Evolutionary conservation across 1,140 invertebrate species (phyloP), one percentile per base, ranked within the genome.

Genomic region (Pseudomyrmex concolor): DNA sequence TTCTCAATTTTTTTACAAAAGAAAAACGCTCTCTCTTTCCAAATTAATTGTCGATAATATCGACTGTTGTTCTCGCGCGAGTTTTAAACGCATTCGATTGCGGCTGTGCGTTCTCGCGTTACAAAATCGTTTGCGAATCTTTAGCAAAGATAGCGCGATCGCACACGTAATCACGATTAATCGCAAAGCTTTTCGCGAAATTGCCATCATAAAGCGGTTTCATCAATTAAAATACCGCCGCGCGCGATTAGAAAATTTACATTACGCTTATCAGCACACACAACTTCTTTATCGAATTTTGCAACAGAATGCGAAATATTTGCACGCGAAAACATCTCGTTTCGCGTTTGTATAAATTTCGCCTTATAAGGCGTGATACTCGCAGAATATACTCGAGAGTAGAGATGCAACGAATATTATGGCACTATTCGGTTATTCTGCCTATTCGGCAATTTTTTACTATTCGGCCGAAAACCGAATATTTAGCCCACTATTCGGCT

Each of bases 261-360:
- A n/a, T 51, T 67, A 8, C 7, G 45, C 54, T 83, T 83, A 78
- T 86, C 72, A 72, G 48, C 15, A 34, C 74, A 71, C 67, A 3
- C 68, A 72, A n/a, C 25, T 62, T 43, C 25, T 59, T 57, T 74
- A 70, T 62, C 17, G 17, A n/a, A 9, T 34, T 34, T 34, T 7
- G 34, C 34, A 4, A 7, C 34, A 34, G 4, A 48, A 1, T n/a
- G 51, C 17, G 43, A 15, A 78, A 68, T 64, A 25, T 3, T 25
- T 25, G 55, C 66, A 59, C 63, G 34, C 15, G 25, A 76, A 64
- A 64, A 34, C 34, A 4, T 1, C 12, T 51, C 50, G 17, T 12
- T 15, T 82, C 57, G n/a, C 67, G 54, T 59, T 10, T 50, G 50
- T 12, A 34, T 34, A 19, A 15, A 71, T 80, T 12, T 59, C 43